Conservation (phyloP, 2,113 vertebrate genomes). For the Etheostoma cragini region DNA sequence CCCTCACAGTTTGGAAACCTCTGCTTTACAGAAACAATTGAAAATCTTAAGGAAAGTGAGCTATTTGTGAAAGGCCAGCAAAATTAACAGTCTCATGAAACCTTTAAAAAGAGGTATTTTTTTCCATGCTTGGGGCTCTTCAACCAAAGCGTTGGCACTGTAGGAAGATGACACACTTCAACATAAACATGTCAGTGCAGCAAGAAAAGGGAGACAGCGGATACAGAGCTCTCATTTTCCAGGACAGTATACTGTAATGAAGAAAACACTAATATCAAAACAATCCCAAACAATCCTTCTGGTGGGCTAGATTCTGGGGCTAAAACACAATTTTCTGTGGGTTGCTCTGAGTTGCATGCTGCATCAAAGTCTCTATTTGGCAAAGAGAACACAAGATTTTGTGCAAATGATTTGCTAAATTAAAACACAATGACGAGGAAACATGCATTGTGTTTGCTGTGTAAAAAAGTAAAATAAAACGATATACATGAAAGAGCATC, state of each 20-base stretch:
- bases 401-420: constrained; percentile 18
- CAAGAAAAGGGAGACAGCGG: neutral
- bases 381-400: neutral
- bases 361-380: neutral
- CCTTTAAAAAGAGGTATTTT: neutral
- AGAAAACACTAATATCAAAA: constrained; percentile 14
- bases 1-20: neutral
- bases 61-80: constrained; percentile 19
- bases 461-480: neutral
- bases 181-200: constrained; percentile 26
- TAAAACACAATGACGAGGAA: constrained; percentile 8
- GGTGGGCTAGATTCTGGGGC: neutral
- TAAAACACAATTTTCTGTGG: neutral
- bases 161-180: constrained; percentile 15
- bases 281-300: neutral
- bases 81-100: constrained; percentile 1
- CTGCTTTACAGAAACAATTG: neutral
- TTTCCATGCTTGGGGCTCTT: neutral
- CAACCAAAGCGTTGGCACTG: constrained; percentile 2
- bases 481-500: neutral
- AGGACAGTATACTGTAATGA: neutral
- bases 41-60: neutral
- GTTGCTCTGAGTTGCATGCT: constrained; percentile 9
- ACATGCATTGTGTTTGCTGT: constrained; percentile 11
- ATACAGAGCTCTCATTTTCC: neutral